Conservation (phyloP, 2,888 invertebrate genomes). For the Gasteruption jaculator region DNA sequence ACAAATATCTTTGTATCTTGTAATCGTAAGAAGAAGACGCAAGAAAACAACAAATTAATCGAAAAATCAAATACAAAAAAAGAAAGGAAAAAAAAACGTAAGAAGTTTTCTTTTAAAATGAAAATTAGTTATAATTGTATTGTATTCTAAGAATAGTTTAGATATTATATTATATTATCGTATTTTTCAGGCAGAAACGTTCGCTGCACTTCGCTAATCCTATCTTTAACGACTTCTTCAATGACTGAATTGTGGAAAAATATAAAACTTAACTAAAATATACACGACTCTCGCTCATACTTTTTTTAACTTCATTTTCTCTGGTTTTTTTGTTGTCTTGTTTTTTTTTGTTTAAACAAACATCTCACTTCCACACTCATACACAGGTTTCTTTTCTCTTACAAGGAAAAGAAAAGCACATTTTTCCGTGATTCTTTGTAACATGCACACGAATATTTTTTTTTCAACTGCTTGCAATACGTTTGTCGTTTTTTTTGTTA, state of each 20-base stretch:
- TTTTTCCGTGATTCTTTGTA: no score
- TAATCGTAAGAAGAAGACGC: no score
- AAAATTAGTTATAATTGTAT: not conserved
- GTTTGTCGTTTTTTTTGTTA: slow-evolving; percentile 25
- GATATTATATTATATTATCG: slow-evolving; percentile 19
- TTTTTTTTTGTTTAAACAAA: slow-evolving; percentile 17
- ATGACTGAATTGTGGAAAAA: slow-evolving; percentile 50
- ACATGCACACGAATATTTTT: not conserved
- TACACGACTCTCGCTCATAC: slow-evolving; percentile 39
- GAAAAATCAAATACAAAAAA: no score
- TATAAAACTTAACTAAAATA: slow-evolving; percentile 51
- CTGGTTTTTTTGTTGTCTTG: slow-evolving; percentile 15
- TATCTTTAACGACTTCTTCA: slow-evolving; percentile 49
- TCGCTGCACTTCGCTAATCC: slow-evolving; percentile 36
- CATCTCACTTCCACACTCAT: slow-evolving; percentile 19
- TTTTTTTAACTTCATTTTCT: no score
- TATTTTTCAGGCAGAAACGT: slow-evolving; percentile 30
- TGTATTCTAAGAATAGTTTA: not conserved
- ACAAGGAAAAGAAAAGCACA: no score
- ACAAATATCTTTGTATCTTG: no score
- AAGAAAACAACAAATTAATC: no score
- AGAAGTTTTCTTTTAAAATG: no score
- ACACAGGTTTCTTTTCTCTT: slow-evolving; percentile 18
- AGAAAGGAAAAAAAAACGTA: no score
- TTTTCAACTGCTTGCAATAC: slow-evolving; percentile 1